phyloP scores from a whole-genome alignment of 2,888 invertebrate genomes.

The Sthenelais limicola region DNA sequence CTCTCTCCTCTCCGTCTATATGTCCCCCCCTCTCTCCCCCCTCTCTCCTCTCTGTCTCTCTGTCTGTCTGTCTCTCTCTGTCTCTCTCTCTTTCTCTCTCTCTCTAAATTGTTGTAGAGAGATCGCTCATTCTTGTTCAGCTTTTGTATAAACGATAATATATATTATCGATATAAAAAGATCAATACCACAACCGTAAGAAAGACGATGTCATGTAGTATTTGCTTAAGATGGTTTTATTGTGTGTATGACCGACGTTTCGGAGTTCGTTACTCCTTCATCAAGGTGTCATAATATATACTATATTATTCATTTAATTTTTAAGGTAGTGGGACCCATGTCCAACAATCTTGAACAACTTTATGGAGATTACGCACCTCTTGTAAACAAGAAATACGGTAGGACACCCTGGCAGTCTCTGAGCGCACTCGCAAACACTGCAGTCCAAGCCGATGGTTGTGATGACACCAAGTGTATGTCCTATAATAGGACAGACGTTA shows the following conservation, averaged over 20 bases:
- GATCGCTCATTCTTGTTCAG: neutral
- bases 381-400: slow-evolving; percentile 54
- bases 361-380: slow-evolving; percentile 65
- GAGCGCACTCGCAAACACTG: slow-evolving; percentile 49
- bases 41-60: too few species aligned
- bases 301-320: neutral
- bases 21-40: too few species aligned
- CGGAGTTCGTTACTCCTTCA: too few species aligned
- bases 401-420: slow-evolving; percentile 61
- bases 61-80: too few species aligned
- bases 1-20: too few species aligned
- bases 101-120: neutral
- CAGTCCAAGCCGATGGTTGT: slow-evolving; percentile 58
- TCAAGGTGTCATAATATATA: neutral
- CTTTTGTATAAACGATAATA: neutral
- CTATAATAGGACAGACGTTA: slow-evolving; percentile 55
- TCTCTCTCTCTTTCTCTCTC: too few species aligned
- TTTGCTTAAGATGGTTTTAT: too few species aligned
- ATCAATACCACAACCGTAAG: too few species aligned
- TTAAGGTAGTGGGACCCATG: slow-evolving; percentile 68
- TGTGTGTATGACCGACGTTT: too few species aligned
- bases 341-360: slow-evolving; percentile 60
- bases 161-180: neutral
- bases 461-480: slow-evolving; percentile 55
- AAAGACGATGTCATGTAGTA: neutral